Conservation (phyloP, 1,140 invertebrate species). For the Zaprionus tsacasi region DNA sequence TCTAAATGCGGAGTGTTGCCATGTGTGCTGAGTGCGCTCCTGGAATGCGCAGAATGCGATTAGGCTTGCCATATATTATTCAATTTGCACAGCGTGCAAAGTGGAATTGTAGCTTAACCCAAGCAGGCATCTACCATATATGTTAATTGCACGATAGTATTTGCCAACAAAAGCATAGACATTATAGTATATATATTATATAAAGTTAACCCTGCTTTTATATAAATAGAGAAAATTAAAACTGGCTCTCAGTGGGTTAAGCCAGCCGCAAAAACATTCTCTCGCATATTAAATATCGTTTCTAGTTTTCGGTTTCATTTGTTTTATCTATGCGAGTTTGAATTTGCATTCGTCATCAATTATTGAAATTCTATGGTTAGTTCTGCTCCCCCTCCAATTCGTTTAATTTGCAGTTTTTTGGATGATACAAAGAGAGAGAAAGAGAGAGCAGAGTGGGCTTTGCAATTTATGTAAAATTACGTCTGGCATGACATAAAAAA, state of each 20-base stretch:
- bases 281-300: slow-evolving; percentile 54
- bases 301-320: slow-evolving; percentile 48
- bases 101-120: slow-evolving; percentile 31
- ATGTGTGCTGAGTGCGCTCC: slow-evolving; percentile 14
- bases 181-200: too few relatives aligned
- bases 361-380: slow-evolving; percentile 15
- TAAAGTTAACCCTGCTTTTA: too few relatives aligned
- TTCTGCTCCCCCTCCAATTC: background rate
- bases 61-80: slow-evolving; percentile 62
- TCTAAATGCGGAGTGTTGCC: background rate
- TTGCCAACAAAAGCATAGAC: too few relatives aligned
- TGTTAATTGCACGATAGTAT: background rate
- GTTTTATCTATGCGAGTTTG: slow-evolving; percentile 35
- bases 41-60: slow-evolving; percentile 43
- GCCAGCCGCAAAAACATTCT: background rate
- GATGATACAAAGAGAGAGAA: background rate
- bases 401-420: slow-evolving; percentile 32
- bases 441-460: slow-evolving; percentile 2
- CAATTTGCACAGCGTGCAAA: slow-evolving; percentile 51
- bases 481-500: slow-evolving; percentile 62
- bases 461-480: slow-evolving; percentile 71
- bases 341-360: slow-evolving; percentile 25
- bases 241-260: background rate
- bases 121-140: background rate
- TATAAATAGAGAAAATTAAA: background rate